A percentile compares a stretch with the other conserved stretches of the same genome.
phyloP scores from a whole-genome alignment of 2,888 invertebrate genomes.

The Cosmia pyralina region DNA sequence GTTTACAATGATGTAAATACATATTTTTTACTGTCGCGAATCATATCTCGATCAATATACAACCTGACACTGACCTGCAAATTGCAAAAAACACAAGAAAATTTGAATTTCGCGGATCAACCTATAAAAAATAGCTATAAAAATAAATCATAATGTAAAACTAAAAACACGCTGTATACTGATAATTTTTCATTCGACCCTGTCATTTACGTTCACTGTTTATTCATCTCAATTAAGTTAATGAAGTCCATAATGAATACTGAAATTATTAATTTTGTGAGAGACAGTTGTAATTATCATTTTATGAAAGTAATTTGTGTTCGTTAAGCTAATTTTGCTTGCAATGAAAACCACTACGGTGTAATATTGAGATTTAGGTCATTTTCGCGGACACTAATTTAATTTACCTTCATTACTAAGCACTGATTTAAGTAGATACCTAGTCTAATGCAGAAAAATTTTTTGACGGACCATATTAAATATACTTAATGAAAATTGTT shows the following conservation, averaged over 20 bases:
- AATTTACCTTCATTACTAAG: neutral
- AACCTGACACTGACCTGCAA: too few species aligned
- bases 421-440: neutral
- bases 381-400: conserved; percentile 3
- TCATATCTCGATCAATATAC: too few species aligned
- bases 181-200: conserved; percentile 25
- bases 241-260: conserved; percentile 47
- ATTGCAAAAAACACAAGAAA: too few species aligned
- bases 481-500: neutral
- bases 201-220: conserved; percentile 21
- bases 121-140: neutral
- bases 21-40: too few species aligned
- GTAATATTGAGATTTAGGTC: conserved; percentile 4
- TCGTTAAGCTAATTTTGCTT: conserved; percentile 35
- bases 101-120: too few species aligned
- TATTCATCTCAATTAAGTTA: conserved; percentile 56
- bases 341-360: conserved; percentile 30
- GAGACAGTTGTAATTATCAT: conserved; percentile 47
- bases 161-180: conserved; percentile 1
- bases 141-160: conserved; percentile 36
- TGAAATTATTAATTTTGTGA: conserved; percentile 50
- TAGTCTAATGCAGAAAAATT: neutral
- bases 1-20: too few species aligned
- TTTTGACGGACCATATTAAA: neutral
- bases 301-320: conserved; percentile 38